These are phyloP conservation scores for Thunnus albacares DNA, from an alignment of 2,797 vertebrate species.

Conservation along the genomic window DNA sequence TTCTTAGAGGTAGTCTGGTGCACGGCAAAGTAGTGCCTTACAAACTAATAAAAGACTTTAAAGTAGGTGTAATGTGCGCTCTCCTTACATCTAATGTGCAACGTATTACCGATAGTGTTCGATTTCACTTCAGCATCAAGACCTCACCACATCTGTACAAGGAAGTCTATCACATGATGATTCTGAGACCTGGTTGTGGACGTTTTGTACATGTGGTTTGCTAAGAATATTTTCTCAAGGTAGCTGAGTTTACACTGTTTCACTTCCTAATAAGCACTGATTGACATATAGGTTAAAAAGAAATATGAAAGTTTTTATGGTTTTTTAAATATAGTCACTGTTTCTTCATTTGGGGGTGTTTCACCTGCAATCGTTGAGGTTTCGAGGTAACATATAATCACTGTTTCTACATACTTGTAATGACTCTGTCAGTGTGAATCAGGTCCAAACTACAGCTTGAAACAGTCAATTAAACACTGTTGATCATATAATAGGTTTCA, in stretches of 20 bases:
- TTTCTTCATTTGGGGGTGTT: no score
- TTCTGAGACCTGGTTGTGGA: background rate
- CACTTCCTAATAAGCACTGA: background rate
- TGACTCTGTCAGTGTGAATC: no score
- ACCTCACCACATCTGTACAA: background rate
- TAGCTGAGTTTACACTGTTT: background rate
- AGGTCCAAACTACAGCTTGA: no score
- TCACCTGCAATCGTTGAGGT: background rate
- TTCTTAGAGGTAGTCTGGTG: background rate
- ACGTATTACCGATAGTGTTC: no score
- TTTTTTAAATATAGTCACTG: no score
- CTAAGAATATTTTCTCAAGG: background rate
- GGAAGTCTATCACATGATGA: background rate
- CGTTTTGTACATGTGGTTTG: background rate
- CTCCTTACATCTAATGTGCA: no score
- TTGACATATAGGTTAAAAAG: background rate
- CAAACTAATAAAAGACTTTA: no score
- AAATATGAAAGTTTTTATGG: background rate
- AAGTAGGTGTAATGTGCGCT: no score
- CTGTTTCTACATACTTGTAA: no score
- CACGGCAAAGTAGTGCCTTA: background rate
- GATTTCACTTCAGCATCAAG: no score
- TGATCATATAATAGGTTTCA: no score
- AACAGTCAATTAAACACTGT: no score
- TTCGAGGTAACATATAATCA: background rate